These are phyloP conservation scores for Anagrus nilaparvatae DNA, from an alignment of 1,140 invertebrate genomes.

Conservation along the genomic window DNA sequence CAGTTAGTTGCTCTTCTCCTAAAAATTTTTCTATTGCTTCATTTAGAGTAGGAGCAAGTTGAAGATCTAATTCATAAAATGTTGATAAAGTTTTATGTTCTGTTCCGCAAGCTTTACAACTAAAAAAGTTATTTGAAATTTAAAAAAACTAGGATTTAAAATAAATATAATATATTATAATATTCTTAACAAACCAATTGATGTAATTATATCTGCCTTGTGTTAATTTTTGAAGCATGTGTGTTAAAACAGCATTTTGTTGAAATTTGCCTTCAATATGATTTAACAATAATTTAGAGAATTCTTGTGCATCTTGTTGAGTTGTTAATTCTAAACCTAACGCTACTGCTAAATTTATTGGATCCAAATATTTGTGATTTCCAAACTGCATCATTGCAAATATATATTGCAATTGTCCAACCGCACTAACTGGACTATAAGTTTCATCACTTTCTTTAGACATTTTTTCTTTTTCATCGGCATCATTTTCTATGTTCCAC, in stretches of 20 bases:
- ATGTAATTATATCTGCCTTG: conserved; percentile 56
- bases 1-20: conserved; percentile 53
- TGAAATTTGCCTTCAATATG: conserved; percentile 48
- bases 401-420: conserved; percentile 56
- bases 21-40: conserved; percentile 57
- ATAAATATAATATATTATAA: neutral
- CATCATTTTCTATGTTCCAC: conserved; percentile 49
- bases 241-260: conserved; percentile 39
- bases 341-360: conserved; percentile 49
- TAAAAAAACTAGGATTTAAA: conserved; percentile 4
- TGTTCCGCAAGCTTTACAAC: conserved; percentile 51
- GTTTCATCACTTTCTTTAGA: conserved; percentile 24
- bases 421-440: conserved; percentile 37
- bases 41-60: conserved; percentile 49
- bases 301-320: conserved; percentile 68
- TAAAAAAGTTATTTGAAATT: conserved; percentile 21
- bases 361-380: conserved; percentile 50
- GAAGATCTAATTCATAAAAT: conserved; percentile 60
- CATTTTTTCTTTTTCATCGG: conserved; percentile 34
- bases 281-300: conserved; percentile 57
- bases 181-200: conserved; percentile 46
- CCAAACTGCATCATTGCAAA: conserved; percentile 58
- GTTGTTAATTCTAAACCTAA: conserved; percentile 54
- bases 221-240: conserved; percentile 51
- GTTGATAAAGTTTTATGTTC: conserved; percentile 48